These are phyloP conservation scores for Drosophila neocordata DNA, from an alignment of 1,140 invertebrate species.

Conservation along the genomic window DNA sequence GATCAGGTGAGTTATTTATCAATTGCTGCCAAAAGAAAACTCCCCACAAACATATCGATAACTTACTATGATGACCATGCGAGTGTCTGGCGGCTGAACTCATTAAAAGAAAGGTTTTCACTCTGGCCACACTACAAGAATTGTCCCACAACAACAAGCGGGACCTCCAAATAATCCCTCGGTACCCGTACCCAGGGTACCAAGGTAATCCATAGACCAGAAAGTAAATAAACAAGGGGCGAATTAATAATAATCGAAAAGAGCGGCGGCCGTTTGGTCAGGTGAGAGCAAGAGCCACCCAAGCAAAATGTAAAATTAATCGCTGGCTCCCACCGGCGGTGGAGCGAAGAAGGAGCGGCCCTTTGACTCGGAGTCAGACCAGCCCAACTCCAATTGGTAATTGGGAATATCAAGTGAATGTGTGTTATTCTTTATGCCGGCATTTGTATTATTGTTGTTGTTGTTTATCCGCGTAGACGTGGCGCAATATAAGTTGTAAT, in stretches of 20 bases:
- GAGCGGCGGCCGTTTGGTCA: conserved; percentile 3
- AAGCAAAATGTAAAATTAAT: conserved; percentile 1
- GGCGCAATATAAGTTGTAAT: conserved; percentile 69
- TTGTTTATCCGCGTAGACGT: conserved; percentile 69
- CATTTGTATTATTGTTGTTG: conserved; percentile 24
- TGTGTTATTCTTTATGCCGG: conserved; percentile 3
- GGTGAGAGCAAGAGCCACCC: conserved; percentile 3
- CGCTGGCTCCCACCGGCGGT: conserved; percentile 1
- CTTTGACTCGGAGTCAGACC: conserved; percentile 1
- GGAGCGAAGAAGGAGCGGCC: conserved; percentile 4
- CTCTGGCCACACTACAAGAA: neutral
- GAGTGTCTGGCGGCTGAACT: neutral
- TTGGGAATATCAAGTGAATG: conserved; percentile 7
- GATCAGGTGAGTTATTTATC: neutral
- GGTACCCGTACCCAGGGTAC: conserved; percentile 8
- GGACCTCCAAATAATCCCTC: conserved; percentile 10
- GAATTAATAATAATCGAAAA: neutral
- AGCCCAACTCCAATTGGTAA: conserved; percentile 9
- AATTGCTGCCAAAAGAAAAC: neutral
- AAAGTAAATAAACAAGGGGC: conserved; percentile 7
- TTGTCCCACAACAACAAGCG: conserved; percentile 6
- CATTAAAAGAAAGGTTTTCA: neutral
- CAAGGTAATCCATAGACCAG: neutral
- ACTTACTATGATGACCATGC: neutral
- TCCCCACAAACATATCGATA: neutral